Conservation (phyloP, 1,140 invertebrate genomes). For the Trichonephila clavipes region DNA sequence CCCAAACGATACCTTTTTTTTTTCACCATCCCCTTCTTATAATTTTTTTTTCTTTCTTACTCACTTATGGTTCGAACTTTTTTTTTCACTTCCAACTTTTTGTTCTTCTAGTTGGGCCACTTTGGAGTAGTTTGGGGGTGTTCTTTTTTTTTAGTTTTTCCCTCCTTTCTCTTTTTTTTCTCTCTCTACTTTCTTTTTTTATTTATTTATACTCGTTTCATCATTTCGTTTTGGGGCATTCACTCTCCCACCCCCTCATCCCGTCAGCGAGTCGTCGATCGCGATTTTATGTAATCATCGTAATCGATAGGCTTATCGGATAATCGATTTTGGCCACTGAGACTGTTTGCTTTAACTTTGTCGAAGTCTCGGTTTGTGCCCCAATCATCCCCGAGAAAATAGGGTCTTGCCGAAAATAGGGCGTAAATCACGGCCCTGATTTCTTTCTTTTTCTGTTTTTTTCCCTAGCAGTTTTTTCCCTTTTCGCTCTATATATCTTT, state of each 20-base stretch:
- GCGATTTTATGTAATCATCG: conserved; percentile 70
- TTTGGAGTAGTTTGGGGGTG: conserved; percentile 54
- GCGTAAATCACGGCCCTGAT: conserved; percentile 39
- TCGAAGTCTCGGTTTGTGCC: not conserved
- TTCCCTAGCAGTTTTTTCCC: not conserved
- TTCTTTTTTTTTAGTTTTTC: not conserved
- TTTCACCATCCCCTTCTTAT: not conserved
- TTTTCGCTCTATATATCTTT: not conserved
- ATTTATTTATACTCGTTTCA: conserved; percentile 54
- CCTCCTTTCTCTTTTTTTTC: not conserved
- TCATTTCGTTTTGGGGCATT: conserved; percentile 15
- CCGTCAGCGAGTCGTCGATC: conserved; percentile 63
- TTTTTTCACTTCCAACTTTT: conserved; percentile 62
- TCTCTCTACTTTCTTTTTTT: conserved; percentile 6
- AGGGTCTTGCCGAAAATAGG: conserved; percentile 35
- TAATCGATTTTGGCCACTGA: conserved; percentile 50
- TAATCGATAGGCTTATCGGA: conserved; percentile 69
- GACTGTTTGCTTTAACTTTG: conserved; percentile 40
- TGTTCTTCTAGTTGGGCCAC: conserved; percentile 66
- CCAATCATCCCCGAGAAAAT: conserved; percentile 9
- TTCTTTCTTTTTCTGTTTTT: not conserved
- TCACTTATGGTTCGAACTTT: conserved; percentile 35
- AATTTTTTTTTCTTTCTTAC: conserved; percentile 8
- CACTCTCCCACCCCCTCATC: not conserved
- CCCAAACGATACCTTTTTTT: conserved; percentile 55